Conservation (phyloP, 2,797 vertebrate genomes). For the Spinus pinus region DNA sequence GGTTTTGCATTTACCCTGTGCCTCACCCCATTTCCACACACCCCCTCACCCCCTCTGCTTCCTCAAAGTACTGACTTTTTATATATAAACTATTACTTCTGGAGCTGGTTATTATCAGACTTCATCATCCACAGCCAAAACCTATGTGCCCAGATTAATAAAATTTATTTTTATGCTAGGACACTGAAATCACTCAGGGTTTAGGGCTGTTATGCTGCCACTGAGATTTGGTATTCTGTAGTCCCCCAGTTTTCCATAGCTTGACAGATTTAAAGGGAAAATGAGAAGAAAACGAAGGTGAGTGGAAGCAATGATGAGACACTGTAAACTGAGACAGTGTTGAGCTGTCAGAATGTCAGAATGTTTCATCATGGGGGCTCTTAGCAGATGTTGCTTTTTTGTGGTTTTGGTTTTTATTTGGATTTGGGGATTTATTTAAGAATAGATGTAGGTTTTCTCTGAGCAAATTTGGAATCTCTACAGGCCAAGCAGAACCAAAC, state of each 20-base stretch:
- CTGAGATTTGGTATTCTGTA: not conserved
- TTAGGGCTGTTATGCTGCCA: not conserved
- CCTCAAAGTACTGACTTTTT: not conserved
- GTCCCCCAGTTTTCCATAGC: not conserved
- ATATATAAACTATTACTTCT: not conserved
- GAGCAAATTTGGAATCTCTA: not conserved
- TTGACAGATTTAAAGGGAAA: not conserved
- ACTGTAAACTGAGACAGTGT: not conserved
- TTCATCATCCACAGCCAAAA: not conserved
- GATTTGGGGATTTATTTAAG: not conserved
- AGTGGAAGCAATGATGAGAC: not conserved
- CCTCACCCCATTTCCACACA: not conserved
- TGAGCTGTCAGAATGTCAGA: not conserved
- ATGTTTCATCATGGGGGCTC: not conserved
- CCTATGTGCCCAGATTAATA: not conserved
- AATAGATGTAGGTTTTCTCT: not conserved
- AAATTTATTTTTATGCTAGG: not conserved
- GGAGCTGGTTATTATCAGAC: not conserved
- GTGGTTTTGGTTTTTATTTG: not conserved
- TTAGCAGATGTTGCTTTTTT: not conserved
- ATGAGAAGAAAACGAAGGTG: not conserved
- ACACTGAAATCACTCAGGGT: fast-evolving
- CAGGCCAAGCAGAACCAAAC: not conserved
- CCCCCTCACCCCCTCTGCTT: not conserved
- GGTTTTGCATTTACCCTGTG: fast-evolving